Conservation (phyloP, 2,888 invertebrate genomes). For the Drosophila demipolita region DNA sequence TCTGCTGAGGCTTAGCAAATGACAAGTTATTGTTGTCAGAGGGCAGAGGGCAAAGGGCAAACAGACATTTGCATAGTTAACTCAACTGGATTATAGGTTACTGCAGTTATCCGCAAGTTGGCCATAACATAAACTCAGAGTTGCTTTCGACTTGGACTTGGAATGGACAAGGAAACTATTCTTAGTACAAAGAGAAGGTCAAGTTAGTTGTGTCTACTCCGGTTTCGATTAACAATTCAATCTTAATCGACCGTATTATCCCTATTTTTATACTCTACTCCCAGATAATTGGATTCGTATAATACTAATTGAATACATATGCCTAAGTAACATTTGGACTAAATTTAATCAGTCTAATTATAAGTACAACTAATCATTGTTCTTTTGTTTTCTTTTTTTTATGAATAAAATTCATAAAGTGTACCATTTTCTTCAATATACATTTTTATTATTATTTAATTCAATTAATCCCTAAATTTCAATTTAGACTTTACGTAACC, state of each 20-base stretch:
- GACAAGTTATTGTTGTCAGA: conserved; percentile 61
- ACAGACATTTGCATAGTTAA: conserved; percentile 47
- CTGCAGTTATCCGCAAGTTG: conserved; percentile 33
- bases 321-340: neutral
- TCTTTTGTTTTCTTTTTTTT: too few species aligned
- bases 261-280: neutral
- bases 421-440: too few species aligned
- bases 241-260: neutral
- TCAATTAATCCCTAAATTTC: neutral
- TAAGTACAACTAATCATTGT: neutral
- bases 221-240: neutral
- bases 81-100: conserved; percentile 29
- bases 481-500: neutral
- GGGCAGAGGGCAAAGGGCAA: conserved; percentile 6
- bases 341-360: neutral
- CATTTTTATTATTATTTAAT: too few species aligned
- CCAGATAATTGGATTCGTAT: neutral
- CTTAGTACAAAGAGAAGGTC: neutral
- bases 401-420: too few species aligned
- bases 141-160: neutral
- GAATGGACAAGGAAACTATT: neutral
- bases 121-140: conserved; percentile 4
- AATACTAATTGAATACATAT: neutral
- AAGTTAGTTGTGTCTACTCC: neutral
- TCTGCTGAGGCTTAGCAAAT: conserved; percentile 53